phyloP scores from a whole-genome alignment of 2,888 invertebrate species.

The Herminia tarsipennalis region DNA sequence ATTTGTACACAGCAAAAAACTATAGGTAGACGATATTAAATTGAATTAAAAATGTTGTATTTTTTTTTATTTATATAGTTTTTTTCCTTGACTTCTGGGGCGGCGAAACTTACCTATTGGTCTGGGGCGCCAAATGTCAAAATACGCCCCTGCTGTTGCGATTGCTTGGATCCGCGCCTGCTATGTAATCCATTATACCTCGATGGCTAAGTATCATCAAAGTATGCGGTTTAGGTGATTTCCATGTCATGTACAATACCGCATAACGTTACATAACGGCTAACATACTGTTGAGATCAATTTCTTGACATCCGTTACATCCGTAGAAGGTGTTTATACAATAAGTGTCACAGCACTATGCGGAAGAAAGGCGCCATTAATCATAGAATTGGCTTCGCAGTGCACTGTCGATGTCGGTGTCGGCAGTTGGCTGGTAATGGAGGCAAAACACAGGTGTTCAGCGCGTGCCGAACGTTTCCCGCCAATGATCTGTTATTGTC shows the following conservation, averaged over 20 bases:
- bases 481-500: conserved; percentile 26
- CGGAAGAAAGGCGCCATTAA: conserved; percentile 73
- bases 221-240: conserved; percentile 54
- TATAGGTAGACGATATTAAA: too few relatives aligned
- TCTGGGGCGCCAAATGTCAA: too few relatives aligned
- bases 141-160: too few relatives aligned
- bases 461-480: conserved; percentile 56
- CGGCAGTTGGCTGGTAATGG: conserved; percentile 54
- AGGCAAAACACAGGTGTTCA: conserved; percentile 59
- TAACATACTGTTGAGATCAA: conserved; percentile 64
- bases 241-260: conserved; percentile 60
- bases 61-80: too few relatives aligned
- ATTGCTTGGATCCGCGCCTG: too few relatives aligned
- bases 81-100: too few relatives aligned
- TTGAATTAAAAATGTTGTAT: too few relatives aligned
- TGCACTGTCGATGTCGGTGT: too few relatives aligned
- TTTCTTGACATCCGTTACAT: conserved; percentile 52
- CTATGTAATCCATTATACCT: too few relatives aligned
- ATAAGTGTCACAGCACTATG: conserved; percentile 63
- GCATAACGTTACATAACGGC: conserved; percentile 70
- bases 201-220: conserved; percentile 7
- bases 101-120: too few relatives aligned
- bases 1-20: too few relatives aligned
- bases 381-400: conserved; percentile 68
- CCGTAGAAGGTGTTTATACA: conserved; percentile 33